Conservation (phyloP, 2,113 vertebrate genomes). For the Ia io region DNA sequence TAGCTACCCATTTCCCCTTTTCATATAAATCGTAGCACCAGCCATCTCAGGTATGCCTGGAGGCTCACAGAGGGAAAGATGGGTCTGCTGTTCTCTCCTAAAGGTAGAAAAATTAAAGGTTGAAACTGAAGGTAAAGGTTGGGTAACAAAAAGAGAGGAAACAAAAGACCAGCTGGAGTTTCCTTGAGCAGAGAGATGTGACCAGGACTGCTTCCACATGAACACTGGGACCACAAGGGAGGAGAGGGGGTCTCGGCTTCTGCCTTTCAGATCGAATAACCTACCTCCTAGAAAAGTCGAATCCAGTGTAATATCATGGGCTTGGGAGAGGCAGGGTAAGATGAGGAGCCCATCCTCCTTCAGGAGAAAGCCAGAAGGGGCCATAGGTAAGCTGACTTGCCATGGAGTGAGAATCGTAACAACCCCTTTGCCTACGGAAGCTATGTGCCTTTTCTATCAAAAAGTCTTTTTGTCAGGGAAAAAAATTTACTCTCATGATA, state of each 20-base stretch:
- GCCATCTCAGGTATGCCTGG: neutral
- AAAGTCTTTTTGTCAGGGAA: neutral
- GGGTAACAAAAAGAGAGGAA: neutral
- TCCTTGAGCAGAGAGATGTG: neutral
- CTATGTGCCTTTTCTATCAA: neutral
- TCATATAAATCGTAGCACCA: neutral
- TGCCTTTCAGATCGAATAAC: neutral
- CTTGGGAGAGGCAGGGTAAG: neutral
- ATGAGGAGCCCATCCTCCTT: neutral
- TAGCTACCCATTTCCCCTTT: neutral
- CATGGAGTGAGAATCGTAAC: neutral
- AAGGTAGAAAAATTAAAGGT: neutral
- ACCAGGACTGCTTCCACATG: neutral
- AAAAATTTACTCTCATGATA: neutral
- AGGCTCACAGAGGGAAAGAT: neutral
- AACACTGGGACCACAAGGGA: neutral
- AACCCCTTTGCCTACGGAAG: neutral
- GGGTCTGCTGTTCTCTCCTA: neutral
- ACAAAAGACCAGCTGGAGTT: neutral
- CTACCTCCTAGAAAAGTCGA: neutral
- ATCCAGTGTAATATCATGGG: neutral
- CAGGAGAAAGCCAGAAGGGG: neutral
- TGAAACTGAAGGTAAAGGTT: neutral
- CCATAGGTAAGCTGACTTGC: neutral
- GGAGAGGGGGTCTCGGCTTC: neutral